Conservation (phyloP, 2,888 invertebrate genomes). For the Drosophila tripunctata region DNA sequence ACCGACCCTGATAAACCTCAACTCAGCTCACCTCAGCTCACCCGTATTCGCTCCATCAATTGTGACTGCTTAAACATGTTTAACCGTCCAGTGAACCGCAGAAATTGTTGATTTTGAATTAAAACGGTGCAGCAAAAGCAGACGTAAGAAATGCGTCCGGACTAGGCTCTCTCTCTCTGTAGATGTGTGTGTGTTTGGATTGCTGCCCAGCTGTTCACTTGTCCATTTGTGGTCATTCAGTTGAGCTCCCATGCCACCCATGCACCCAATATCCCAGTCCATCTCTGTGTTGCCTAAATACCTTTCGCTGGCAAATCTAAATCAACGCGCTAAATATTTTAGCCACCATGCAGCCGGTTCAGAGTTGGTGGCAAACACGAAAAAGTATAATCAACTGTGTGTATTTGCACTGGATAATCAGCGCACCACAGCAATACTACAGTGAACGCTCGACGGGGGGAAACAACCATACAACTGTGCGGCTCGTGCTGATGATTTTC, state of each 20-base stretch:
- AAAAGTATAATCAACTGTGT: slow-evolving; percentile 79
- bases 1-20: background rate
- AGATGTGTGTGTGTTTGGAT: too few relatives aligned
- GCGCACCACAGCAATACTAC: slow-evolving; percentile 32
- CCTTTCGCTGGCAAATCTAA: slow-evolving; percentile 76
- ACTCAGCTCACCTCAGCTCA: background rate
- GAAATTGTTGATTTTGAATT: slow-evolving; percentile 82
- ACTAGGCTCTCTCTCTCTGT: slow-evolving; percentile 42
- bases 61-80: slow-evolving; percentile 73
- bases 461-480: slow-evolving; percentile 1
- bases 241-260: background rate
- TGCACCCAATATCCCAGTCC: background rate
- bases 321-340: slow-evolving; percentile 81
- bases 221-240: slow-evolving; percentile 70
- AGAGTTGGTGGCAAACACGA: slow-evolving; percentile 65
- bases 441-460: slow-evolving; percentile 13
- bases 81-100: slow-evolving; percentile 80
- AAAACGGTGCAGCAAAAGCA: slow-evolving; percentile 58
- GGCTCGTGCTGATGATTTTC: slow-evolving; percentile 69
- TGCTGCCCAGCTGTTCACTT: slow-evolving; percentile 32
- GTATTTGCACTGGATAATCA: slow-evolving; percentile 81
- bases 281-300: slow-evolving; percentile 59
- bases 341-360: slow-evolving; percentile 58
- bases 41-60: slow-evolving; percentile 15
- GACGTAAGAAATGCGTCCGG: slow-evolving; percentile 66